Evolutionary conservation across 2,888 invertebrate genomes (phyloP).

Genomic region (Acanthacorydalis orientalis): DNA sequence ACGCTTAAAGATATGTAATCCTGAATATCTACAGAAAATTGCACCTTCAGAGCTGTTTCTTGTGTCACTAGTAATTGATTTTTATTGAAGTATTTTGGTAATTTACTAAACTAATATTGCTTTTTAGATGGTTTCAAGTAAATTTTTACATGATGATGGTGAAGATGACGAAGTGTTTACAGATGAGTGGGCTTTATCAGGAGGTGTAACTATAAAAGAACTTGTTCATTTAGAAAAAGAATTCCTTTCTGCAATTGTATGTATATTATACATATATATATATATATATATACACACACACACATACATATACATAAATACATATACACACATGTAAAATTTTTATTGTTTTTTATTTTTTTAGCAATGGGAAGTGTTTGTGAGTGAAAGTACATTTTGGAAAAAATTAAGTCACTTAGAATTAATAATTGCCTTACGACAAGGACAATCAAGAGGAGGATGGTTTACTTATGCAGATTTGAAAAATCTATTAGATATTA

Average conservation of each 20-base stretch:
- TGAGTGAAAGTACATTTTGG: conserved; percentile 60
- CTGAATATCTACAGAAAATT: conserved; percentile 65
- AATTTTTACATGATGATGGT: conserved; percentile 86
- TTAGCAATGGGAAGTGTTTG: conserved; percentile 77
- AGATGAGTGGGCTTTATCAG: conserved; percentile 84
- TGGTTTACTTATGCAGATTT: conserved; percentile 76
- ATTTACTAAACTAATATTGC: conserved; percentile 7
- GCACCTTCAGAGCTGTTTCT: conserved; percentile 87
- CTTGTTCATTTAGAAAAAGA: conserved; percentile 73
- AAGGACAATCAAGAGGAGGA: conserved; percentile 57
- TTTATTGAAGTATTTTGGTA: neutral
- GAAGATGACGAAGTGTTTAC: conserved; percentile 83
- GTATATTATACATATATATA: conserved; percentile 17
- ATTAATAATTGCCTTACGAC: conserved; percentile 50
- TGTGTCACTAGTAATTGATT: conserved; percentile 64
- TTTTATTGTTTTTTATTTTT: conserved; percentile 13
- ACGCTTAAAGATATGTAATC: conserved; percentile 64
- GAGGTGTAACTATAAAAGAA: conserved; percentile 50
- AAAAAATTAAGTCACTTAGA: conserved; percentile 52
- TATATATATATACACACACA: neutral
- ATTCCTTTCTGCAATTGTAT: conserved; percentile 80
- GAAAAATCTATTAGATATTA: conserved; percentile 31
- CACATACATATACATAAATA: neutral
- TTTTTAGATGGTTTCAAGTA: conserved; percentile 84
- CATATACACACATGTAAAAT: conserved; percentile 1